Evolutionary conservation across 2,797 vertebrate species (phyloP).

Genomic region (Bucorvus abyssinicus): DNA sequence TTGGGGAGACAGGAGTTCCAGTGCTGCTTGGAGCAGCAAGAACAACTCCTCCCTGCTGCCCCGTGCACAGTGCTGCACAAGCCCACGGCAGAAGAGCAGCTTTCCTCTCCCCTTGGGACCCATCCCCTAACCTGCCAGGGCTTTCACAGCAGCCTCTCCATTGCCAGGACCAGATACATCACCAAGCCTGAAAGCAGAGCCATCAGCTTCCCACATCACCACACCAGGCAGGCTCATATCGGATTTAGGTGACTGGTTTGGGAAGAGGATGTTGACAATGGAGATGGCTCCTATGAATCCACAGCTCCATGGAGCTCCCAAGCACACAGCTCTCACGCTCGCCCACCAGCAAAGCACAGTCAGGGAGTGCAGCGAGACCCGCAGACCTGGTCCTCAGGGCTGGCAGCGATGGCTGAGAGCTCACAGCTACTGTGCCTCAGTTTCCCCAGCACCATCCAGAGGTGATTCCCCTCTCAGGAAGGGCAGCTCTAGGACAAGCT

Average conservation of each 20-base stretch:
- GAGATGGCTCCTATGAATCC: rapidly evolving
- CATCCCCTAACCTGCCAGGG: rapidly evolving
- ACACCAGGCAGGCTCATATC: rapidly evolving
- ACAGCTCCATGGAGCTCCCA: rapidly evolving
- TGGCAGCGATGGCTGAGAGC: not conserved
- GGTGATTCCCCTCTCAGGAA: not conserved
- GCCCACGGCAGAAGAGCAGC: not conserved
- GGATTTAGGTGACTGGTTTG: not conserved
- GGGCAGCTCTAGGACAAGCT: not conserved
- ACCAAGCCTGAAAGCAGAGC: not conserved
- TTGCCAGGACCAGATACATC: not conserved
- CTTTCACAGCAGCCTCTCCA: not conserved
- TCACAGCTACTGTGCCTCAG: not conserved
- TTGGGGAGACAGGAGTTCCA: not conserved
- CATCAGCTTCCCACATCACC: not conserved
- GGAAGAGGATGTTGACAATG: not conserved
- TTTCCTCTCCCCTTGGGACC: not conserved
- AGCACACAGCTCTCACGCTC: rapidly evolving
- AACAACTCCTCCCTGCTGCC: rapidly evolving
- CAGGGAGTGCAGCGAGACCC: rapidly evolving
- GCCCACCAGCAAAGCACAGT: not conserved
- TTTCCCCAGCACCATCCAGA: not conserved
- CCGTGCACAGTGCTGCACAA: rapidly evolving
- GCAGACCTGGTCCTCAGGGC: not conserved
- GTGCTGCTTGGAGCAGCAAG: not conserved